Evolutionary conservation across 2,797 vertebrate genomes (phyloP).

Genomic region (Cetoscarus ocellatus): DNA sequence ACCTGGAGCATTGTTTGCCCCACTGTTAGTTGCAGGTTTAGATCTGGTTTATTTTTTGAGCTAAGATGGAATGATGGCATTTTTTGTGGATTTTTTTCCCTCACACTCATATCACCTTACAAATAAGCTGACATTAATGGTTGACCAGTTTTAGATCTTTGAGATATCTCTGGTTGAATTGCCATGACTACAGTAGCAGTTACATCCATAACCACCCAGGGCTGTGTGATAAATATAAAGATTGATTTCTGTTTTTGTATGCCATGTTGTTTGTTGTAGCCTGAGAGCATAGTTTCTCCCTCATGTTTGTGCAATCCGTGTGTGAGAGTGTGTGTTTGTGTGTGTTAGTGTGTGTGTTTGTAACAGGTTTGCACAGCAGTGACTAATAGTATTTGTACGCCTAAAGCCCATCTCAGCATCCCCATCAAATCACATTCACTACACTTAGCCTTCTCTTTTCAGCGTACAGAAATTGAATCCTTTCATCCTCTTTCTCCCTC

Average conservation of each 20-base stretch:
- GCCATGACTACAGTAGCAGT: slow-evolving; percentile 31
- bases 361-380: slow-evolving; percentile 77
- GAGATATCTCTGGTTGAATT: slow-evolving; percentile 41
- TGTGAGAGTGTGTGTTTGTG: slow-evolving; percentile 6
- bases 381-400: slow-evolving; percentile 83
- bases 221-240: slow-evolving; percentile 33
- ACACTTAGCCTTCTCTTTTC: slow-evolving; percentile 68
- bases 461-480: slow-evolving; percentile 67
- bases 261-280: slow-evolving; percentile 37
- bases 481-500: slow-evolving; percentile 54
- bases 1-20: neutral
- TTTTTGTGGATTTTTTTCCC: slow-evolving; percentile 41
- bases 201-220: slow-evolving; percentile 29
- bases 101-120: slow-evolving; percentile 25
- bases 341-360: slow-evolving; percentile 13
- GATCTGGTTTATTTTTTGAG: slow-evolving; percentile 4
- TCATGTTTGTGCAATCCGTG: neutral
- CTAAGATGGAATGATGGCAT: neutral
- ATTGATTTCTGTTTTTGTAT: slow-evolving; percentile 50
- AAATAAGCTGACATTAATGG: slow-evolving; percentile 5
- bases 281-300: slow-evolving; percentile 4
- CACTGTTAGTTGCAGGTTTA: slow-evolving; percentile 3
- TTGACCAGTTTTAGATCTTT: slow-evolving; percentile 26
- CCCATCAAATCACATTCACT: slow-evolving; percentile 81
- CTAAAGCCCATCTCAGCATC: slow-evolving; percentile 74